phyloP scores from a whole-genome alignment of 2,113 vertebrate species.

The Gymnobelideus leadbeateri region DNA sequence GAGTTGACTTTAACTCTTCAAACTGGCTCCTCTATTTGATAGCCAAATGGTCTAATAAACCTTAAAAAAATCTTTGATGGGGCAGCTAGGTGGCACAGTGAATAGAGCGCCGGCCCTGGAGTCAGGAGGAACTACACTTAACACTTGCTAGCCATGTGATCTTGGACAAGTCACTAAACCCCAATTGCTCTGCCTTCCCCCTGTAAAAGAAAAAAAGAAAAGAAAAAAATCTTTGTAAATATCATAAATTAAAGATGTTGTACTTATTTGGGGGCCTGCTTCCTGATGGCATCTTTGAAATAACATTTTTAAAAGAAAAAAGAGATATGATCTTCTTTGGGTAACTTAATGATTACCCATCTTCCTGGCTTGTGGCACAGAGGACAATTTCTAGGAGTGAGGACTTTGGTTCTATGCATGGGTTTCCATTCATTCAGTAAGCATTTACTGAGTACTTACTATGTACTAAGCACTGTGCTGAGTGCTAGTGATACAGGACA shows the following conservation, averaged over 20 bases:
- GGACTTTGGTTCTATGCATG: not conserved
- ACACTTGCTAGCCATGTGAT: too few species aligned
- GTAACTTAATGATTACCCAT: not conserved
- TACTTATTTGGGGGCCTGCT: not conserved
- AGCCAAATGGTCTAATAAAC: conserved; percentile 48
- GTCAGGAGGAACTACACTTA: too few species aligned
- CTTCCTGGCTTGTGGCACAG: not conserved
- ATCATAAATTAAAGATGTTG: conserved; percentile 12
- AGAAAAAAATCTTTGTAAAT: conserved; percentile 50
- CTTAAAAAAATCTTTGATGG: conserved; percentile 33
- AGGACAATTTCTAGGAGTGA: not conserved
- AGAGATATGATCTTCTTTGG: not conserved
- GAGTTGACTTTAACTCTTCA: conserved; percentile 36
- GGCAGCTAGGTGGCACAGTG: too few species aligned
- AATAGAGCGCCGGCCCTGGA: too few species aligned
- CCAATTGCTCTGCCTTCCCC: too few species aligned
- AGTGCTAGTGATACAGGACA: not conserved
- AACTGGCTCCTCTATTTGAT: conserved; percentile 21
- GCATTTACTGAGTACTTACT: not conserved
- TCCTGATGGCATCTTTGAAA: not conserved
- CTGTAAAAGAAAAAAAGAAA: too few species aligned
- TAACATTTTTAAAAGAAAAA: not conserved
- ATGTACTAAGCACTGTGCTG: not conserved
- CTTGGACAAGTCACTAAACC: too few species aligned
- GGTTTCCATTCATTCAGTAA: not conserved